Conservation (phyloP, 2,888 invertebrate species). For the Ashinkailepas kermadecensis region DNA sequence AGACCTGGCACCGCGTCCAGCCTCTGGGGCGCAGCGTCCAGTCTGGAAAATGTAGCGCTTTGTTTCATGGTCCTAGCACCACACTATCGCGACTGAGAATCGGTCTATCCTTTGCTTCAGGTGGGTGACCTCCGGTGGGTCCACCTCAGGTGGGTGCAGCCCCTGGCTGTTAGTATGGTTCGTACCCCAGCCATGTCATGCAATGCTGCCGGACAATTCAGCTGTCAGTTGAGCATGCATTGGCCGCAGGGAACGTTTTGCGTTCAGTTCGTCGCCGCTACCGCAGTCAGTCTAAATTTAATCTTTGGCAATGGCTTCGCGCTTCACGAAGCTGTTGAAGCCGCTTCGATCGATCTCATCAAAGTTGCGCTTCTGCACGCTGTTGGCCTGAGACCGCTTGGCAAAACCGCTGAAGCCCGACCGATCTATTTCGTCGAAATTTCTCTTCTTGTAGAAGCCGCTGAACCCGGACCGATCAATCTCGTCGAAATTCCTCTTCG, state of each 20-base stretch:
- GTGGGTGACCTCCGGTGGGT: too few relatives aligned
- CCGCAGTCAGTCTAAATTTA: background rate
- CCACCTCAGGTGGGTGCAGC: too few relatives aligned
- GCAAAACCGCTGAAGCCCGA: slow-evolving; percentile 49
- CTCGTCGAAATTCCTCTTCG: slow-evolving; percentile 54
- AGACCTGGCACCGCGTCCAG: background rate
- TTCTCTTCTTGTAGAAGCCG: slow-evolving; percentile 46
- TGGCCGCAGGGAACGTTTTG: too few relatives aligned
- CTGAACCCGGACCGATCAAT: slow-evolving; percentile 51
- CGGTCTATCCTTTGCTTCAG: too few relatives aligned
- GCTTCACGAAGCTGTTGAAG: slow-evolving; percentile 45
- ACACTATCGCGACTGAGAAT: too few relatives aligned
- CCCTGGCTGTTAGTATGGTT: too few relatives aligned
- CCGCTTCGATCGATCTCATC: slow-evolving; percentile 47
- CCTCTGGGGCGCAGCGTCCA: background rate
- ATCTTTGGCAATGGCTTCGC: slow-evolving; percentile 32
- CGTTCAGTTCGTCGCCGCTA: too few relatives aligned
- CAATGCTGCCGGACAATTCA: too few relatives aligned
- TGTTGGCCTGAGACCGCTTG: slow-evolving; percentile 41
- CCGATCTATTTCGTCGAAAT: slow-evolving; percentile 56
- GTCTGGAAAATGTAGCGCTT: too few relatives aligned
- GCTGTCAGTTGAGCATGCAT: too few relatives aligned
- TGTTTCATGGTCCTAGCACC: too few relatives aligned
- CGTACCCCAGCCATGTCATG: too few relatives aligned
- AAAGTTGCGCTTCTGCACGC: slow-evolving; percentile 41